phyloP scores from a whole-genome alignment of 2,888 invertebrate genomes.

The Parnassius orleans region DNA sequence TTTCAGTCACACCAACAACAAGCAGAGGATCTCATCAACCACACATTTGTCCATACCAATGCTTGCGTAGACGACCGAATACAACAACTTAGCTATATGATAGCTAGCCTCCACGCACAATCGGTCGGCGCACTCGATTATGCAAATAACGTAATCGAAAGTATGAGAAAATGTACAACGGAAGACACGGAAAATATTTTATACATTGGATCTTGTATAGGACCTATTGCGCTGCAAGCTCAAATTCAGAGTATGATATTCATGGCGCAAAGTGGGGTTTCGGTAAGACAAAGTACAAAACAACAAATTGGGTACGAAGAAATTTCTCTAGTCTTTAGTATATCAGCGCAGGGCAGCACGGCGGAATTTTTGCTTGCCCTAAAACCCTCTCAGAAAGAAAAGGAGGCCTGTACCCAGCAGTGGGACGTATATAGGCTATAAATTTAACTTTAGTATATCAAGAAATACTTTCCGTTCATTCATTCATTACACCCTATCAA shows the following conservation, averaged over 20 bases:
- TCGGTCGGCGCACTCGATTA: slow-evolving; percentile 45
- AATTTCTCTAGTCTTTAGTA: too few species aligned
- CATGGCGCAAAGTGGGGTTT: slow-evolving; percentile 49
- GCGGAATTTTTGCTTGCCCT: too few species aligned
- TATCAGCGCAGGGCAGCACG: too few species aligned
- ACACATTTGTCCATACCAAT: slow-evolving; percentile 42
- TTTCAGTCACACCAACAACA: slow-evolving; percentile 49
- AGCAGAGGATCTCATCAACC: slow-evolving; percentile 49
- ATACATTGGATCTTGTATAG: slow-evolving; percentile 54
- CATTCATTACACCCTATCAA: too few species aligned
- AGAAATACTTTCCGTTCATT: too few species aligned
- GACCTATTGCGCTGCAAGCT: slow-evolving; percentile 49
- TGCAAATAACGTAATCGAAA: slow-evolving; percentile 44
- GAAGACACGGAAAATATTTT: slow-evolving; percentile 43
- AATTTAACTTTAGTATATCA: too few species aligned
- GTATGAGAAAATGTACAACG: slow-evolving; percentile 56
- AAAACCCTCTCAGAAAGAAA: too few species aligned
- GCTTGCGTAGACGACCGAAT: slow-evolving; percentile 58
- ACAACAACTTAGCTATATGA: slow-evolving; percentile 43
- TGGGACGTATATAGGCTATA: too few species aligned
- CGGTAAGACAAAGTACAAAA: slow-evolving; percentile 43
- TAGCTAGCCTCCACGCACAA: slow-evolving; percentile 41
- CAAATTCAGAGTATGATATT: slow-evolving; percentile 52
- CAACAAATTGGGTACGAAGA: too few species aligned
- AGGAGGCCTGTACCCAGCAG: too few species aligned